These are phyloP conservation scores for Hippoglossus stenolepis DNA, from an alignment of 2,113 vertebrate genomes.

Conservation along the genomic window DNA sequence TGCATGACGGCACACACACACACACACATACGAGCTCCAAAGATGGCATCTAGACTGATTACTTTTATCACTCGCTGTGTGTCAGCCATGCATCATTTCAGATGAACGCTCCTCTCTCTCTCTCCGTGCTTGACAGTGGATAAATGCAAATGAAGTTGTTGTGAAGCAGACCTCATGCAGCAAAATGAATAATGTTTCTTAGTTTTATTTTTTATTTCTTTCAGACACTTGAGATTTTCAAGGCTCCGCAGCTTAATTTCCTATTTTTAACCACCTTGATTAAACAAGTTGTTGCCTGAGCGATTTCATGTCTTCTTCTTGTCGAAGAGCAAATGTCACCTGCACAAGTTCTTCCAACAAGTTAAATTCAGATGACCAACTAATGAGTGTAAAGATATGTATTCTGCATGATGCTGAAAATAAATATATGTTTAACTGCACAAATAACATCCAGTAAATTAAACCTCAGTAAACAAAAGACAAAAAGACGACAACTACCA, in stretches of 20 bases:
- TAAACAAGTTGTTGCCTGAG: conserved; percentile 18
- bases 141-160: conserved; percentile 80
- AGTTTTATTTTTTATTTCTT: conserved; percentile 57
- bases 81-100: conserved; percentile 77
- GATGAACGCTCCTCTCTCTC: conserved; percentile 65
- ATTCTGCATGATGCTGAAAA: not conserved
- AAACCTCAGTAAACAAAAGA: conserved; percentile 37
- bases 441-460: conserved; percentile 7
- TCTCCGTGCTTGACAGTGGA: conserved; percentile 75
- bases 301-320: not conserved
- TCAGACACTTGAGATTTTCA: not conserved
- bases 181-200: conserved; percentile 69
- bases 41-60: conserved; percentile 73
- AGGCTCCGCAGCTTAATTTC: not conserved
- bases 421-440: not conserved
- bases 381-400: not conserved
- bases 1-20: conserved; percentile 40
- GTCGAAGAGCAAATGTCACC: conserved; percentile 21
- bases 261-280: not conserved
- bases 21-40: conserved; percentile 41
- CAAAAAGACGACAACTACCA: conserved; percentile 33
- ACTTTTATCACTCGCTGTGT: conserved; percentile 76
- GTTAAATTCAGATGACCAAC: conserved; percentile 3
- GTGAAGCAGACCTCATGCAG: conserved; percentile 70
- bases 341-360: not conserved